These are phyloP conservation scores for Zosterops borbonicus DNA, from an alignment of 2,113 vertebrate species.

Conservation along the genomic window DNA sequence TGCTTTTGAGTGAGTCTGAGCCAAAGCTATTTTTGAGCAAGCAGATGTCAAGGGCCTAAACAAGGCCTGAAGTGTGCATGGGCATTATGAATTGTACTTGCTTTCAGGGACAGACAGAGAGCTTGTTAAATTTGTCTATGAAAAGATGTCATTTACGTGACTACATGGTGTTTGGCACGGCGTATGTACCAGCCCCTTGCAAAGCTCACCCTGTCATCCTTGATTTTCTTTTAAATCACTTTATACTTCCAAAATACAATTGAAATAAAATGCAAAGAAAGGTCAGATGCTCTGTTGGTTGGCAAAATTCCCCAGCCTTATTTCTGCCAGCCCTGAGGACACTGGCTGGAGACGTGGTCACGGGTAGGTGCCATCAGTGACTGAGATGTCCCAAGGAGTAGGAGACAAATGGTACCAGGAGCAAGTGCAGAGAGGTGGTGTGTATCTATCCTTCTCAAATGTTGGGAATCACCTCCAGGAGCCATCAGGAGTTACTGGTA, in stretches of 20 bases:
- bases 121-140: background rate
- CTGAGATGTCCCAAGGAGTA: background rate
- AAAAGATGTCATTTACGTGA: background rate
- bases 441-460: background rate
- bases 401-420: background rate
- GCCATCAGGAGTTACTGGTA: background rate
- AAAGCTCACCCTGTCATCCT: background rate
- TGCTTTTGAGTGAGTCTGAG: constrained; percentile 15
- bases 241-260: background rate
- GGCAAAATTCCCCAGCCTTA: background rate
- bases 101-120: background rate
- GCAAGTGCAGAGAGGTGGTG: fast-evolving
- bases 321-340: background rate
- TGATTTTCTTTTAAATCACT: background rate
- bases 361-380: background rate
- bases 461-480: background rate
- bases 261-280: background rate
- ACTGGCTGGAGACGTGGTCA: background rate
- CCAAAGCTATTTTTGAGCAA: constrained; percentile 48
- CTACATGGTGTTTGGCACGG: fast-evolving
- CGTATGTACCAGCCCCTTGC: background rate
- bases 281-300: background rate
- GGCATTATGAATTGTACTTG: background rate
- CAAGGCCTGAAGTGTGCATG: background rate
- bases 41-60: constrained; percentile 38